Base-by-base conservation (phyloP, 2,888 invertebrate genomes). In the Onchidella celtica region DNA sequence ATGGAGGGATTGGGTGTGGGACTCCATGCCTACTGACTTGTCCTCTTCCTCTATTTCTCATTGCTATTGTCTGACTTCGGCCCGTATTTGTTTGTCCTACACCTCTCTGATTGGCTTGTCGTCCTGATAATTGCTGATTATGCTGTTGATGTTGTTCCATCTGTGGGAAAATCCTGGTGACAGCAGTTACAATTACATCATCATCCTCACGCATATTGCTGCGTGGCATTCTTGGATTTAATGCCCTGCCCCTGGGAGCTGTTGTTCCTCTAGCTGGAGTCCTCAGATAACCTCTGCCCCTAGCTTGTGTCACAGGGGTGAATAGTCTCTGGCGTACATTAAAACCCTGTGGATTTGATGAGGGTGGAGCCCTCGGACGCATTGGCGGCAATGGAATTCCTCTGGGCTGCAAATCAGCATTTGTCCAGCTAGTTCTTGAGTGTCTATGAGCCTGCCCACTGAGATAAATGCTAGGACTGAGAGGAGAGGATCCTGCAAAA, bases 391-490 rank as follows among this genome's bases (percentile, higher is more conserved):
- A 21, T 29, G 47, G 59, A 1, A 38, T 61, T 59, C 78, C 78
- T 24, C 61, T 78, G 3, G 78, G 78, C 21, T 70, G 57, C 78
- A 78, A 70, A 55, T 78, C 78, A 6, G 69, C 70, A 59, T 70
- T 68, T 17, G 74, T 74, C 74, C 73, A 80, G 55, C 36, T 59
- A 27, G 80, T 34, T 40, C 80, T 66, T 36, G 32, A 32, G 57
- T 80, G 80, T 27, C 80, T 73, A n/a, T 73, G 80, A 38, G 32
- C 72, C 11, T 80, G 55, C 55, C 80, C 80, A 80, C 74, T 74
- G 14, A 80, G 68, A 57, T 80, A 80, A n/a, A 80, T 80, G 40
- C 80, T 80, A 9, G 80, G 80, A n/a, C 80, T 80, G 17, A 80
- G 68, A 38, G 80, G 80, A n/a, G 74, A 73, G 3, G 47, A 17